Percentiles rank a stretch among this genome's conserved stretches.
phyloP scores from a whole-genome alignment of 2,888 invertebrate genomes.

The Ophion ellenae region DNA sequence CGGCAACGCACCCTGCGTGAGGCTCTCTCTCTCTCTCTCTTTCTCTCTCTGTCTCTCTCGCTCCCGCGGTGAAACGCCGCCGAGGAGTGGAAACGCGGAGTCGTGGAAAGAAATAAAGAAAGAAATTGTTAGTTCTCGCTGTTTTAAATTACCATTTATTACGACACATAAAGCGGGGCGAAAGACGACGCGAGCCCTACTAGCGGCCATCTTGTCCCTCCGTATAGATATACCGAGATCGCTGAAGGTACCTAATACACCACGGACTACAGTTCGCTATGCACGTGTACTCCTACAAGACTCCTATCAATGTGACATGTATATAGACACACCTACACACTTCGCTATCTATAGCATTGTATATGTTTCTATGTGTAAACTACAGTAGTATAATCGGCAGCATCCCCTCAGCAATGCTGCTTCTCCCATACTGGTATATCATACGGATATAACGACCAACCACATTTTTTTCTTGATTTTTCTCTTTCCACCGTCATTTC shows the following conservation, averaged over 20 bases:
- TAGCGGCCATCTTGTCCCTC: conserved; percentile 82
- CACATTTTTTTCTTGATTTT: conserved; percentile 66
- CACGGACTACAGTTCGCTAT: conserved; percentile 1
- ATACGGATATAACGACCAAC: conserved; percentile 35
- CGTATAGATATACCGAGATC: conserved; percentile 66
- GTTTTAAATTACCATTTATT: conserved; percentile 84
- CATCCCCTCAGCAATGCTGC: conserved; percentile 39
- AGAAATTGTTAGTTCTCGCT: conserved; percentile 84
- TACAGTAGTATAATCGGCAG: conserved; percentile 58
- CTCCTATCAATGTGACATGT: neutral
- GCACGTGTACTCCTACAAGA: neutral
- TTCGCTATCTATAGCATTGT: neutral
- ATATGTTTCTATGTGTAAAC: conserved; percentile 34
- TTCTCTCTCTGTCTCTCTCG: conserved; percentile 12
- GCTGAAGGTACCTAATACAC: conserved; percentile 31
- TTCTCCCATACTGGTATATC: conserved; percentile 23
- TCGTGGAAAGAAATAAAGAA: conserved; percentile 81
- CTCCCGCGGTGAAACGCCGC: conserved; percentile 53
- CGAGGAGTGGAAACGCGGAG: conserved; percentile 58
- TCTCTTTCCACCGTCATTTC: conserved; percentile 63
- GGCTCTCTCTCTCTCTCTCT: conserved; percentile 36
- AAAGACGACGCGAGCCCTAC: conserved; percentile 66
- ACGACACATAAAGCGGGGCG: conserved; percentile 82
- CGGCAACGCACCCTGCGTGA: conserved; percentile 39
- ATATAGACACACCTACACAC: neutral